Base-by-base conservation (phyloP, 2,888 invertebrate genomes). In the Resseliella maxima region DNA sequence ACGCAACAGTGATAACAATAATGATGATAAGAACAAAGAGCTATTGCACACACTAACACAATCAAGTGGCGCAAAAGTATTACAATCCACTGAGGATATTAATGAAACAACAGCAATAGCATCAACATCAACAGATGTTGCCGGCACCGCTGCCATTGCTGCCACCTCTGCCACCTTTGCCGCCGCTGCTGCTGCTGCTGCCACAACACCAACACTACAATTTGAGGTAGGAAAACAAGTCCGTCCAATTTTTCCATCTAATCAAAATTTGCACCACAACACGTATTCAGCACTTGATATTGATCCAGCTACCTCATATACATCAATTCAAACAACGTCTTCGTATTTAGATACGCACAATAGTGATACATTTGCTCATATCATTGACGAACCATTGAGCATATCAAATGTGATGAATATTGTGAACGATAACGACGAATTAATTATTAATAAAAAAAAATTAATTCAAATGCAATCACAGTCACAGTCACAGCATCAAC, bases 211-310 rank as follows among this genome's bases (percentile, higher is more conserved):
- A 86, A 85, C 88, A 10, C 89, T 90, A 59, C 89, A 89, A 85
- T 91, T 91, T 87, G 89, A 90, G 54, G 89, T 91, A 85, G 91
- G 91, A 83, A 91, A 89, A 87, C 89, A 89, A 24, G 90, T 90
- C 1, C 89, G 90, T 38, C 89, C 90, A 85, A 88, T 85, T 85
- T 85, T 87, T 85, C 88, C 87, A 45, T 87, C n/a, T n/a, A n/a
- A n/a, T n/a, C n/a, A 87, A 86, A 88, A 83, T 83, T 83, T 83
- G 38, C 83, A 83, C 38, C 83, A 38, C 38, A 83, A 36, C 36
- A 83, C n/a, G n/a, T n/a, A n/a, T n/a, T n/a, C n/a, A n/a, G n/a
- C n/a, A n/a, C n/a, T 38, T 36, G 83, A n/a, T 83, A 83, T n/a
- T 38, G 83, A 83, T 38, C n/a, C n/a, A n/a, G 36, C 38, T 38